These are phyloP conservation scores for Onthophagus sagittarius DNA, from an alignment of 2,888 invertebrate species.

Conservation along the genomic window DNA sequence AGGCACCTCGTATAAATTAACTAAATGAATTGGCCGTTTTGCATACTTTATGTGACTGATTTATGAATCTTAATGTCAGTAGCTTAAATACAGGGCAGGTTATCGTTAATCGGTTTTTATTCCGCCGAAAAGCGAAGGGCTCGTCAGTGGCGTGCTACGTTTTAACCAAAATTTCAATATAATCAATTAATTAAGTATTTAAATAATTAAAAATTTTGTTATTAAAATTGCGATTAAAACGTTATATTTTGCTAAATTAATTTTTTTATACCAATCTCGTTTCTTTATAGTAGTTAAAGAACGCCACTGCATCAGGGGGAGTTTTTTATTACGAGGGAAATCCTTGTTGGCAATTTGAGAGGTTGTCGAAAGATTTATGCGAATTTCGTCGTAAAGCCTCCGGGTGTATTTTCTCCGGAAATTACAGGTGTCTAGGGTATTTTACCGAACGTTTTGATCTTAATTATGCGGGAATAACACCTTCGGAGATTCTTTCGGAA, in stretches of 20 bases:
- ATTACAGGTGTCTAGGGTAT: slow-evolving; percentile 6
- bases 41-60: slow-evolving; percentile 27
- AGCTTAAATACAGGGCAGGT: slow-evolving; percentile 29
- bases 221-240: too few species aligned
- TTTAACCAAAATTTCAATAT: background rate
- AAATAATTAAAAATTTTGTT: background rate
- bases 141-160: background rate
- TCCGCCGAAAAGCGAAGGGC: background rate
- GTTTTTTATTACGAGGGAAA: background rate
- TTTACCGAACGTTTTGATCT: background rate
- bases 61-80: slow-evolving; percentile 33
- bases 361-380: slow-evolving; percentile 10
- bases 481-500: background rate
- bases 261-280: background rate
- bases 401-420: slow-evolving; percentile 3
- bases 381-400: slow-evolving; percentile 4
- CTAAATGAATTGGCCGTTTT: slow-evolving; percentile 25
- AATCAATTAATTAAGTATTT: background rate
- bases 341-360: background rate
- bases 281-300: background rate
- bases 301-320: background rate
- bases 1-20: slow-evolving; percentile 21
- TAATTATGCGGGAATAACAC: background rate
- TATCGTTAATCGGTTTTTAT: slow-evolving; percentile 21
- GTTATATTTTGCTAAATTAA: background rate